Evolutionary conservation across 2,797 vertebrate genomes (phyloP), one percentile per base, ranked within the genome.

Genomic region (Brachyalestes nurse): DNA sequence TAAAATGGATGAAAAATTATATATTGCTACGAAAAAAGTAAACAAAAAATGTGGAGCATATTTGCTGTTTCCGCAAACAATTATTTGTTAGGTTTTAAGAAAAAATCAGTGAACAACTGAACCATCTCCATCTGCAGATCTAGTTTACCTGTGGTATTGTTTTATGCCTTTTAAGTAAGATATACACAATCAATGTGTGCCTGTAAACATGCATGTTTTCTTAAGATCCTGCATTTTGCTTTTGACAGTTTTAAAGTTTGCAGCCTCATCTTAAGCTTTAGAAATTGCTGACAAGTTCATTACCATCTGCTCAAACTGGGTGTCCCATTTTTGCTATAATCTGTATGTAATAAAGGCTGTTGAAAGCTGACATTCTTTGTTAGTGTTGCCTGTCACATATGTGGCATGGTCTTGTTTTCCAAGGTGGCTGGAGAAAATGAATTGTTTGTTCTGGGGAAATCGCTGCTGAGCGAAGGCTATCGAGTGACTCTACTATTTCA

Each of bases 371-470:
- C 23, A 47, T 57, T 61, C 69, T 69, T 40, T 25, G 25, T 72
- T 60, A 66, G 45, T 77, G 72, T 83, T 45, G 69, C 49, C 79
- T 81, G 82, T 77, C 80, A 72, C 72, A 79, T 82, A 67, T 49
- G 19, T 42, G 16, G 51, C 70, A 64, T 34, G 23, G 76, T 82
- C 28, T 66, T 23, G 14, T 72, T 82, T 78, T 79, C 40, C 60
- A 19, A 23, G 55, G 53, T 83, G 77, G 81, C 71, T 19, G 65
- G 57, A 83, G 67, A 79, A 81, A 79, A 82, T 75, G 8, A 73
- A 62, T 82, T 40, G 17, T 79, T 80, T 67, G 76, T 77, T 74
- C 65, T 60, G 28, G n/a, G 57, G 49, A 82, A 83, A 78, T 77
- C 13, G 19, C 76, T 73, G 28, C 69, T 78, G 64, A 55, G 70